A percentile compares a stretch with the other conserved stretches of the same genome.
Conservation (phyloP, 2,888 invertebrate species). For the Monochamus alternatus region DNA sequence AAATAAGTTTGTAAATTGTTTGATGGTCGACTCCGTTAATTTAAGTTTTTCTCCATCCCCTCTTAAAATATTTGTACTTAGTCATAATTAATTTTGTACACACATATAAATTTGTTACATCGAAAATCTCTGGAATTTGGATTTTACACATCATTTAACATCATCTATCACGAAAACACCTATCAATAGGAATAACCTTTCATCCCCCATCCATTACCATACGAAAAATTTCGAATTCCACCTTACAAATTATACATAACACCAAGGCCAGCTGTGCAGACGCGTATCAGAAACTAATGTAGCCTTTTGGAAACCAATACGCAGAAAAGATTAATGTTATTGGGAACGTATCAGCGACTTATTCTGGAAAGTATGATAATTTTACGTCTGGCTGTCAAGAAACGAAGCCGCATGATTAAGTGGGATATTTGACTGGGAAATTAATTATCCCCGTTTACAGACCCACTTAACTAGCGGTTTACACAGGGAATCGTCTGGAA, state of each 20-base stretch:
- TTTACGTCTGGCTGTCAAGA: neutral
- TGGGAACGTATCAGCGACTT: conserved; percentile 5
- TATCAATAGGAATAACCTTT: neutral
- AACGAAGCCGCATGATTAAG: conserved; percentile 10
- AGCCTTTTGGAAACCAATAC: conserved; percentile 6
- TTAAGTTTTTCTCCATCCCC: no score
- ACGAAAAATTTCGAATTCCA: neutral
- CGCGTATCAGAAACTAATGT: neutral
- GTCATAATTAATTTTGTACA: no score
- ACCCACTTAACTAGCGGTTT: neutral
- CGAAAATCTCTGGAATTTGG: no score
- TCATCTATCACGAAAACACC: no score
- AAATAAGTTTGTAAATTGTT: no score
- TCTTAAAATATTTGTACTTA: no score
- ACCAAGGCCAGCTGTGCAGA: neutral
- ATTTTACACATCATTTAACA: no score
- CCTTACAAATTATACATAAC: neutral
- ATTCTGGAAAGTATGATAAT: conserved; percentile 2
- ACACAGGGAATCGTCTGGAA: neutral
- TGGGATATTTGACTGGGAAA: conserved; percentile 1
- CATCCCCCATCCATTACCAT: neutral
- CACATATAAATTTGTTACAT: no score
- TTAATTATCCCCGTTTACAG: conserved; percentile 6
- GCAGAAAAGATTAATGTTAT: conserved; percentile 8
- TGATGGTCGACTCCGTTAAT: no score